Evolutionary conservation across 2,888 invertebrate genomes (phyloP).

Genomic region (Hoplodrina ambigua): DNA sequence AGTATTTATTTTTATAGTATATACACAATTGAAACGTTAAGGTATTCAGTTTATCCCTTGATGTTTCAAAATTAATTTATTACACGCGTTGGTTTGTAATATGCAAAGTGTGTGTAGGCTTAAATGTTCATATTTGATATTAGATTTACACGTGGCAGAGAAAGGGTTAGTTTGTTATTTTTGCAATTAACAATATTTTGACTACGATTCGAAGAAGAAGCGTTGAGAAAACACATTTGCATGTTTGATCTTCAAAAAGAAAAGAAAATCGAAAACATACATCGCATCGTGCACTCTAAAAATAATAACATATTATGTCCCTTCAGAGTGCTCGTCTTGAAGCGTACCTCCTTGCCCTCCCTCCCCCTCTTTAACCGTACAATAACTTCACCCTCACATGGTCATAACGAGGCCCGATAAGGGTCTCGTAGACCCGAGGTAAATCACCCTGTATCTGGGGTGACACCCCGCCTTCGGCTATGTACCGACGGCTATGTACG

Average conservation of each 20-base stretch:
- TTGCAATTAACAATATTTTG: no score
- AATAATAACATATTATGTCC: constrained; percentile 89
- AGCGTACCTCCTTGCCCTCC: constrained; percentile 68
- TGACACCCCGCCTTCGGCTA: constrained; percentile 80
- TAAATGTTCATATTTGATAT: constrained; percentile 8
- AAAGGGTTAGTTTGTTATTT: not conserved
- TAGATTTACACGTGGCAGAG: not conserved
- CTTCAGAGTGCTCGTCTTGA: constrained; percentile 79
- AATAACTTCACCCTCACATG: constrained; percentile 89
- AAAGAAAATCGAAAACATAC: constrained; percentile 81
- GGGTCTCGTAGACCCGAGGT: constrained; percentile 88
- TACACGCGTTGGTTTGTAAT: not conserved
- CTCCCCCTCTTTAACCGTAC: constrained; percentile 74
- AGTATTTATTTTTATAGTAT: no score
- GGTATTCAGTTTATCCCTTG: not conserved
- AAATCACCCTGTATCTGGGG: constrained; percentile 89
- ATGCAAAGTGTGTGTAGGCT: not conserved
- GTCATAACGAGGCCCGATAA: constrained; percentile 90
- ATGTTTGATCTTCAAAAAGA: constrained; percentile 41
- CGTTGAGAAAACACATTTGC: not conserved
- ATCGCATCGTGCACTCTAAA: constrained; percentile 76
- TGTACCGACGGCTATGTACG: constrained; percentile 71
- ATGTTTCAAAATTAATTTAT: not conserved
- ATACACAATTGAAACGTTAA: not conserved
- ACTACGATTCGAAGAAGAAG: not conserved